These are phyloP conservation scores for Phalloptychus januarius DNA, from an alignment of 2,797 vertebrate genomes.

Conservation along the genomic window DNA sequence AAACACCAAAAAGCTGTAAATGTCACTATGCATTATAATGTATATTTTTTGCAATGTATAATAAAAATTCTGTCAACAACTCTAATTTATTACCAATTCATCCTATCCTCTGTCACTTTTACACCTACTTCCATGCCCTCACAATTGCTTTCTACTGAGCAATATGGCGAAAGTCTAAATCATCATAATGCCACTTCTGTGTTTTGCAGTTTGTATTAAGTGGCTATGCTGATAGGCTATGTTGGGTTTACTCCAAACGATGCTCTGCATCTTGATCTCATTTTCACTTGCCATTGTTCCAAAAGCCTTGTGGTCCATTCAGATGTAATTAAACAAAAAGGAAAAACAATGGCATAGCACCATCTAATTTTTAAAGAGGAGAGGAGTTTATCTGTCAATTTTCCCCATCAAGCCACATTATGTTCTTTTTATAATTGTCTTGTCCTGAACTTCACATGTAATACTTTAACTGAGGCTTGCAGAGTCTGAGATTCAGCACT, in stretches of 20 bases:
- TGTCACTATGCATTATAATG: conserved; percentile 43
- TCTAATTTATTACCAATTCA: not conserved
- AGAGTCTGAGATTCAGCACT: not conserved
- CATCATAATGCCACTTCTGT: not conserved
- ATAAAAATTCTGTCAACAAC: conserved; percentile 54
- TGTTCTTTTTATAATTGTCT: not conserved
- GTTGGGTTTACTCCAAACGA: not conserved
- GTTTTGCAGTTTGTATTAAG: not conserved
- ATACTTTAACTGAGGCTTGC: not conserved
- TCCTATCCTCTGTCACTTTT: not conserved
- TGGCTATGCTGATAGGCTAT: not conserved
- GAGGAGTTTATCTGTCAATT: not conserved
- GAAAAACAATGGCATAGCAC: not conserved
- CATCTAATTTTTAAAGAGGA: not conserved
- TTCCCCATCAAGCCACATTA: not conserved
- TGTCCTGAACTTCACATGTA: not conserved
- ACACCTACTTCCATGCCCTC: not conserved
- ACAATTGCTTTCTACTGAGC: not conserved
- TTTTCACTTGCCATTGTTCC: not conserved
- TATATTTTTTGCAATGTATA: conserved; percentile 45
- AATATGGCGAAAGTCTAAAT: not conserved
- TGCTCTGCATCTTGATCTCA: not conserved
- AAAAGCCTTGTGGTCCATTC: not conserved
- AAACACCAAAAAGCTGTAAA: conserved; percentile 43
- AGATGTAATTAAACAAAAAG: not conserved